phyloP scores from a whole-genome alignment of 2,113 vertebrate species.

The Sapayoa aenigma region DNA sequence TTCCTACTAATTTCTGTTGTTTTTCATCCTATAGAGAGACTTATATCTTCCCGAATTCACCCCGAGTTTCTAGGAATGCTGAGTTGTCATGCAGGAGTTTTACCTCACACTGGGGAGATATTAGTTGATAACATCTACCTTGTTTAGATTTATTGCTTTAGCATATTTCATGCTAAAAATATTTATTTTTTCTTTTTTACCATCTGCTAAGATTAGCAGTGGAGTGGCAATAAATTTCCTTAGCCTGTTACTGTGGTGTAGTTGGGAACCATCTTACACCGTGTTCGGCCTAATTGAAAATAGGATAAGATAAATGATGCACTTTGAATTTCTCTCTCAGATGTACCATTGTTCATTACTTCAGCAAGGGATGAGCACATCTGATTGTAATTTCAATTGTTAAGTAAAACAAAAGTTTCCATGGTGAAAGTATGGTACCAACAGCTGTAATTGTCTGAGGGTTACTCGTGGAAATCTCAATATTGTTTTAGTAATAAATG shows the following conservation, averaged over 20 bases:
- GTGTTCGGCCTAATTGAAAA: constrained; percentile 79
- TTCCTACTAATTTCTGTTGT: constrained; percentile 57
- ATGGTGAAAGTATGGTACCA: constrained; percentile 69
- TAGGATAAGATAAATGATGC: constrained; percentile 80
- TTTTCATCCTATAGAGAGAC: constrained; percentile 48
- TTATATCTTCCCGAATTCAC: constrained; percentile 40
- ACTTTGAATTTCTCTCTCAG: constrained; percentile 76
- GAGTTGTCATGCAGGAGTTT: constrained; percentile 73
- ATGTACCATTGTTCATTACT: constrained; percentile 78
- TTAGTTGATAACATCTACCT: constrained; percentile 80
- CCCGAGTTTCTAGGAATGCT: constrained; percentile 67
- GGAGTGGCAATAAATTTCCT: constrained; percentile 81
- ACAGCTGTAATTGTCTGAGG: constrained; percentile 66
- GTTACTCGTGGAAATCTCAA: constrained; percentile 63
- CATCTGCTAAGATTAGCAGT: constrained; percentile 84
- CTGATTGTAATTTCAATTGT: constrained; percentile 76
- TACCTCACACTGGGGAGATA: constrained; percentile 76
- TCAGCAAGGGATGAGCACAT: constrained; percentile 72
- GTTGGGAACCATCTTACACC: constrained; percentile 75
- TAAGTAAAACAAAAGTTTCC: constrained; percentile 74
- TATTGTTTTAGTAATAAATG: constrained; percentile 57
- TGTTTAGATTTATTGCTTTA: constrained; percentile 80
- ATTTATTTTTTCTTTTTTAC: constrained; percentile 51
- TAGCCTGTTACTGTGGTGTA: constrained; percentile 73
- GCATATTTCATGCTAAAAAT: constrained; percentile 81